Percentiles rank a stretch among this genome's conserved stretches.
Conservation (phyloP, 2,797 vertebrate species). For the Denticeps clupeoides region DNA sequence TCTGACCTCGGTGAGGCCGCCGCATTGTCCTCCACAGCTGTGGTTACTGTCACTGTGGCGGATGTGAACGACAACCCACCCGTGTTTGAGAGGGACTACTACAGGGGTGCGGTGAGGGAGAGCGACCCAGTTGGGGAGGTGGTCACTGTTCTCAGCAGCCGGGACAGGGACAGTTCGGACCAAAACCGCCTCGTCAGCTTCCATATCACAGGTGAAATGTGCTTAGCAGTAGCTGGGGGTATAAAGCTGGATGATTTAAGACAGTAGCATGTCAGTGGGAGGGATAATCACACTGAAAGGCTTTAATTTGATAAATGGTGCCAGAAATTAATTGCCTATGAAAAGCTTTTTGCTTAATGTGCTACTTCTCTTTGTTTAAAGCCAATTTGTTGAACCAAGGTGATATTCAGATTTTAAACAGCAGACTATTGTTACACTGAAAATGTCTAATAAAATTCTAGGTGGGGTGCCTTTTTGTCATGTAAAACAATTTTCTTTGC, state of each 20-base stretch:
- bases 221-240: background rate
- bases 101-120: slow-evolving; percentile 84
- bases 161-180: slow-evolving; percentile 77
- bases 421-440: too few relatives aligned
- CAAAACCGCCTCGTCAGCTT: slow-evolving; percentile 79
- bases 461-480: too few relatives aligned
- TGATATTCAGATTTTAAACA: slow-evolving; percentile 15
- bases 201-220: slow-evolving; percentile 78
- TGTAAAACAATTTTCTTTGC: too few relatives aligned
- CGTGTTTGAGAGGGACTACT: slow-evolving; percentile 77
- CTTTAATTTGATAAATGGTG: slow-evolving; percentile 19
- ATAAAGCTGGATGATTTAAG: slow-evolving; percentile 15
- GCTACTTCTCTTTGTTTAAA: slow-evolving; percentile 24
- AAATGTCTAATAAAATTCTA: too few relatives aligned
- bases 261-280: slow-evolving; percentile 6
- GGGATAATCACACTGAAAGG: slow-evolving; percentile 29
- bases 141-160: slow-evolving; percentile 79
- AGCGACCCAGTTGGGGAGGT: slow-evolving; percentile 81
- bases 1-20: slow-evolving; percentile 76
- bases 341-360: slow-evolving; percentile 20
- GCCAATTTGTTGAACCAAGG: slow-evolving; percentile 10
- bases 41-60: slow-evolving; percentile 76
- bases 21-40: slow-evolving; percentile 68
- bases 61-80: slow-evolving; percentile 93
- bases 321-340: slow-evolving; percentile 19